phyloP scores from a whole-genome alignment of 2,113 vertebrate genomes.

The Periophthalmodon schlosseri region DNA sequence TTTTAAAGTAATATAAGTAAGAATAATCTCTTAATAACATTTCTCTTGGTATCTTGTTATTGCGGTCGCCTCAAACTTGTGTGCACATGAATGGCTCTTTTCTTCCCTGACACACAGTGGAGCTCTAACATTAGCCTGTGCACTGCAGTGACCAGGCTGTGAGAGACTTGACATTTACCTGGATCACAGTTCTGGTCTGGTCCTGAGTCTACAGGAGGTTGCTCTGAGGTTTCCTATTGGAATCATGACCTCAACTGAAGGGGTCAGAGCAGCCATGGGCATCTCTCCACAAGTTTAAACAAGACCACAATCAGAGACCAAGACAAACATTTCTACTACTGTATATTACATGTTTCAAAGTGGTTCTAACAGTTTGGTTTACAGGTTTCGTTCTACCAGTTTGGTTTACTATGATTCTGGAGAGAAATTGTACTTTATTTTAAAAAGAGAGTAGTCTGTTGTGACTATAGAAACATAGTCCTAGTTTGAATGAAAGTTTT shows the following conservation, averaged over 20 bases:
- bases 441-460: too few species aligned
- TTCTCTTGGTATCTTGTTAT: neutral
- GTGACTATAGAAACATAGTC: neutral
- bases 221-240: constrained; percentile 15
- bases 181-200: neutral
- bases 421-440: too few species aligned
- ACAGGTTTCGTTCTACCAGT: neutral
- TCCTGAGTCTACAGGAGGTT: neutral
- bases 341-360: neutral
- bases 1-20: too few species aligned
- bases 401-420: neutral
- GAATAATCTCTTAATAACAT: too few species aligned
- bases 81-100: constrained; percentile 2
- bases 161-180: constrained; percentile 32
- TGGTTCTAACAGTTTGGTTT: neutral
- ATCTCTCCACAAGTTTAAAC: neutral
- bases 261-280: neutral
- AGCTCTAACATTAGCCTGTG: neutral
- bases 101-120: neutral
- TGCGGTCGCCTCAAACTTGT: neutral
- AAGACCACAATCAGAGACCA: neutral
- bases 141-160: constrained; percentile 2
- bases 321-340: neutral
- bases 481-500: neutral
- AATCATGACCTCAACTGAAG: neutral